Evolutionary conservation across 2,797 vertebrate genomes (phyloP).

Genomic region (Sylvia borin): DNA sequence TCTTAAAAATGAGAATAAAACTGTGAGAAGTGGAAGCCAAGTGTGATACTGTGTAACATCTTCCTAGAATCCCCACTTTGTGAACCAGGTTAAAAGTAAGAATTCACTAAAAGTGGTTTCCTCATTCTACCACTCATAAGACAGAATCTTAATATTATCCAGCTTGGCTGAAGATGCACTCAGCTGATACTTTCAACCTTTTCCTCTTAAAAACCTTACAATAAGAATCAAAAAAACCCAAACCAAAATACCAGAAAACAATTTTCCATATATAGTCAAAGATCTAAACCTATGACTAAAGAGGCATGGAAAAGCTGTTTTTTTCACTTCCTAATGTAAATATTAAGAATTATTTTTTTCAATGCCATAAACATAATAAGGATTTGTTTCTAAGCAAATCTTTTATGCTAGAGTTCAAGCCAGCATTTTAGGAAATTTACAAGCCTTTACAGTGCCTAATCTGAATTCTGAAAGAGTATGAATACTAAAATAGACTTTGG

Average conservation of each 20-base stretch:
- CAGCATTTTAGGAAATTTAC: background rate
- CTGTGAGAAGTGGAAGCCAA: background rate
- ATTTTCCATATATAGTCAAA: background rate
- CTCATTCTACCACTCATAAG: background rate
- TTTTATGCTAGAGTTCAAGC: background rate
- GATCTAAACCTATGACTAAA: background rate
- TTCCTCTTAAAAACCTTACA: background rate
- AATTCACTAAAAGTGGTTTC: background rate
- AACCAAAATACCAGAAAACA: background rate
- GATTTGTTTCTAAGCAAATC: background rate
- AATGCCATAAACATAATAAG: background rate
- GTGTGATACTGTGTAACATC: background rate
- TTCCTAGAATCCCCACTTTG: background rate
- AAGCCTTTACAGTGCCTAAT: background rate
- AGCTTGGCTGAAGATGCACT: background rate
- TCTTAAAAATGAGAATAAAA: background rate
- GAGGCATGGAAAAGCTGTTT: background rate
- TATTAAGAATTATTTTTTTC: background rate
- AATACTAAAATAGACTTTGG: background rate
- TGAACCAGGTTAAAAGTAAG: background rate
- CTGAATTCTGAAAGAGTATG: background rate
- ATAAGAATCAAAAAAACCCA: background rate
- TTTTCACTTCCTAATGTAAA: background rate
- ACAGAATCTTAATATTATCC: background rate
- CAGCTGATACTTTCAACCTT: background rate